Evolutionary conservation across 2,113 vertebrate species (phyloP).

Genomic region (Sturnus vulgaris): DNA sequence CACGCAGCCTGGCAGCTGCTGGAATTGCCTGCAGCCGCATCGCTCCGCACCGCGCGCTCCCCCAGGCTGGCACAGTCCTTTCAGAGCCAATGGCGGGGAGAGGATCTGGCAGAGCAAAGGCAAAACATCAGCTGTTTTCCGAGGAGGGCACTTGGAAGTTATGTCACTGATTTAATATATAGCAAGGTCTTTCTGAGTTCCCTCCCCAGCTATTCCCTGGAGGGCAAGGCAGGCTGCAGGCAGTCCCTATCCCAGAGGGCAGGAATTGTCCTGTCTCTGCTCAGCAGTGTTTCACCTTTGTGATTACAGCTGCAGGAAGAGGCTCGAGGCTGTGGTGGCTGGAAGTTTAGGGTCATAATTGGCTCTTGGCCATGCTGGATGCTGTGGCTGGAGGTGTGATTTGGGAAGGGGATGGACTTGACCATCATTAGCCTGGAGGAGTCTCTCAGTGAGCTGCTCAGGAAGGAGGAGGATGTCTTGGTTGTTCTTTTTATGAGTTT

Average conservation of each 20-base stretch:
- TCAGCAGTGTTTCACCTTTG: neutral
- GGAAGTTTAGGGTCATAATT: neutral
- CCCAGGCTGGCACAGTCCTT: neutral
- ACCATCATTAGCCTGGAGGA: neutral
- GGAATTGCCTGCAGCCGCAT: neutral
- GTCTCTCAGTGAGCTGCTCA: neutral
- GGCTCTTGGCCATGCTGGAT: accelerated
- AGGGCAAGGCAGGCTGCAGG: neutral
- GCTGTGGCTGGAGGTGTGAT: neutral
- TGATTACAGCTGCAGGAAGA: neutral
- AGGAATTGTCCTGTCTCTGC: neutral
- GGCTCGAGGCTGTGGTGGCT: accelerated
- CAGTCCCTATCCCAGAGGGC: neutral
- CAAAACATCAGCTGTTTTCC: accelerated
- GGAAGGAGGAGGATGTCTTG: neutral
- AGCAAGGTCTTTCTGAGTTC: neutral
- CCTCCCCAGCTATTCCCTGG: accelerated
- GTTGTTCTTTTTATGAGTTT: neutral
- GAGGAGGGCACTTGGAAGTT: neutral
- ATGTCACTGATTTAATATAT: neutral
- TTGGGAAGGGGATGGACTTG: neutral
- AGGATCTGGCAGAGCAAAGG: neutral
- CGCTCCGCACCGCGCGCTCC: accelerated
- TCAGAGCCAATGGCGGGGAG: accelerated
- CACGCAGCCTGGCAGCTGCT: neutral